Evolutionary conservation across 2,888 invertebrate species (phyloP), one percentile per base, ranked within the genome.

Genomic region (Latheticus oryzae): DNA sequence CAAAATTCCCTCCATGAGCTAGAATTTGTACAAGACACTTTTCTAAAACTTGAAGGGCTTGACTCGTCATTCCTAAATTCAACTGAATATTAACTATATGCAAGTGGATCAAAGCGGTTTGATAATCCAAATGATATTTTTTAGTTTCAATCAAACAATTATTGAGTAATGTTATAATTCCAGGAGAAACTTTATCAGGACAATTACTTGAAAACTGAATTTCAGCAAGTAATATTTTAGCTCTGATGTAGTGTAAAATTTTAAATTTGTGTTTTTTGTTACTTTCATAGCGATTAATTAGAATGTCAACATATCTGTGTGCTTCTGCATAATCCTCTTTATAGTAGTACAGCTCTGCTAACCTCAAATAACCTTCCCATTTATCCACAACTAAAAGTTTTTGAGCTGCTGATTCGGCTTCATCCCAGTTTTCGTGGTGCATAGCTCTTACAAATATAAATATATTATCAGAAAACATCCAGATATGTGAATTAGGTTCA

Each of bases 1-100:
- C 94, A 68, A 88, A 91, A 12, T 86, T 82, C 8, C 90, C 89
- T 1, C 94, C 94, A 72, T 94, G 91, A 0, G 91, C 87, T 74
- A 93, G 83, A 82, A 50, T 88, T 85, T 75, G 86, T 83, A 73
- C 61, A 51, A 76, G 64, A 57, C 73, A 74, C 50, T 69, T 66
- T 63, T 89, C 86, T 0, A 91, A 83, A 5, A 91, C 80, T 60
- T 83, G 81, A 51, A 91, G 76, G 0, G 93, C 92, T 75, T 92
- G 91, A 59, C 85, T 84, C 0, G 91, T 86, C 79, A 92, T 84
- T 11, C 87, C 88, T 83, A 93, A 85, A 58, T 86, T 81, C 21
- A 93, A 79, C 78, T 93, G 82, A 5, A 91, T 84, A 73, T 91
- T 88, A 0, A 93, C 93, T 38, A 93, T 84, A 70, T 93, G 87